Percentiles rank a stretch among this genome's conserved stretches.
These are phyloP conservation scores for Cataglyphis altisquamis DNA, from an alignment of 2,888 invertebrate species.

Conservation along the genomic window DNA sequence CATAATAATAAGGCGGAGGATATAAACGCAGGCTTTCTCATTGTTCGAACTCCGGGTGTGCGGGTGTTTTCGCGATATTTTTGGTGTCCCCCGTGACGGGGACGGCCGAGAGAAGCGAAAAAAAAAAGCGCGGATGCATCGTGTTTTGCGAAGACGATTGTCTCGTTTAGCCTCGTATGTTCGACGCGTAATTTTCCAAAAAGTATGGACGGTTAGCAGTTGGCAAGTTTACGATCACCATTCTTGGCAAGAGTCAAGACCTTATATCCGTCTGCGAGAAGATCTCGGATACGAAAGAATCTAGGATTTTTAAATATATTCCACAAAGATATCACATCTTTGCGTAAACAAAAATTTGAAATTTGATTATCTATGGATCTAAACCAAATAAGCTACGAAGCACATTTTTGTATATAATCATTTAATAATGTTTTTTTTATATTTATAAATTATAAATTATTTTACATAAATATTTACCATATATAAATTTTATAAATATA, in stretches of 20 bases:
- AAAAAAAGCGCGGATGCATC: conserved; percentile 19
- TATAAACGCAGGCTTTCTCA: conserved; percentile 66
- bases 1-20: conserved; percentile 74
- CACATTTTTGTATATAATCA: neutral
- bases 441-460: neutral
- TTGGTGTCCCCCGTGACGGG: conserved; percentile 59
- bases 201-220: conserved; percentile 66
- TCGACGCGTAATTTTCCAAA: conserved; percentile 70
- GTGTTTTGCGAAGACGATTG: conserved; percentile 73
- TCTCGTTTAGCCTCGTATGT: conserved; percentile 71
- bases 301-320: neutral
- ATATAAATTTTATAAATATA: neutral
- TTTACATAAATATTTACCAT: neutral
- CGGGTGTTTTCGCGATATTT: conserved; percentile 71
- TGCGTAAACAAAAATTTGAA: neutral
- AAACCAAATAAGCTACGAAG: neutral
- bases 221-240: conserved; percentile 69
- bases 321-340: neutral
- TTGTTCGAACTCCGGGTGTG: conserved; percentile 70
- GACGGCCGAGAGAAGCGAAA: conserved; percentile 8
- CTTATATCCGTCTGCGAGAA: neutral
- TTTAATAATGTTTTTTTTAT: neutral
- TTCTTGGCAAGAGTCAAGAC: conserved; percentile 11
- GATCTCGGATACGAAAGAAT: neutral
- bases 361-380: neutral